Evolutionary conservation across 2,888 invertebrate species (phyloP).

Genomic region (Calameuta idolon): DNA sequence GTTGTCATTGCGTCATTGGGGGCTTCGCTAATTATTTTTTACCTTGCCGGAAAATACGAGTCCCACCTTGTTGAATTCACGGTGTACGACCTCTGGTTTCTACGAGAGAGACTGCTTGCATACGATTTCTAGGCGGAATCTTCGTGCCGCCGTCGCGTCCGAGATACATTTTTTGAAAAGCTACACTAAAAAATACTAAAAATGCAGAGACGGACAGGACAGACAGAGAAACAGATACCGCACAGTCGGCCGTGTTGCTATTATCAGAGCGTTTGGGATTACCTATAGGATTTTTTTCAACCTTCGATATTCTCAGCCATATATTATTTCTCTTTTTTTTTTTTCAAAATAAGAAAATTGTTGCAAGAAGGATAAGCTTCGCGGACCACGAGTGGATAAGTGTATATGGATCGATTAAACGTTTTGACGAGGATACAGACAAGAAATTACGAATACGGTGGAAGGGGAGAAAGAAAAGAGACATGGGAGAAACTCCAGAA

Average conservation of each 20-base stretch:
- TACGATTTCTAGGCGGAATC: neutral
- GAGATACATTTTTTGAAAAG: neutral
- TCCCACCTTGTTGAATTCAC: neutral
- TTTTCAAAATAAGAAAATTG: neutral
- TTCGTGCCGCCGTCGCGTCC: neutral
- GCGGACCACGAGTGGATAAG: neutral
- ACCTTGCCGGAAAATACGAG: slow-evolving; percentile 44
- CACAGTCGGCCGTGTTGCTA: neutral
- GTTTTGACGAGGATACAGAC: neutral
- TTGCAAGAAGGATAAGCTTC: neutral
- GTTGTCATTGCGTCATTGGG: slow-evolving; percentile 60
- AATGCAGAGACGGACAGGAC: neutral
- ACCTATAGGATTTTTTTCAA: neutral
- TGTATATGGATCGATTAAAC: neutral
- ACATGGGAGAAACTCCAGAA: neutral
- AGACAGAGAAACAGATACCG: neutral
- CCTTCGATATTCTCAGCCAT: neutral
- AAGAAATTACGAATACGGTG: neutral
- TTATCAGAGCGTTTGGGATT: neutral
- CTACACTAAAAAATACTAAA: neutral
- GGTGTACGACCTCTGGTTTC: neutral
- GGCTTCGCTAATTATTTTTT: slow-evolving; percentile 57
- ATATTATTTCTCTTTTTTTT: neutral
- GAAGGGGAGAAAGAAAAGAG: neutral
- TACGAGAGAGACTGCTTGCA: neutral